A percentile compares a stretch with the other conserved stretches of the same genome.
Evolutionary conservation across 2,797 vertebrate species (phyloP).

Genomic region (Melanogrammus aeglefinus): DNA sequence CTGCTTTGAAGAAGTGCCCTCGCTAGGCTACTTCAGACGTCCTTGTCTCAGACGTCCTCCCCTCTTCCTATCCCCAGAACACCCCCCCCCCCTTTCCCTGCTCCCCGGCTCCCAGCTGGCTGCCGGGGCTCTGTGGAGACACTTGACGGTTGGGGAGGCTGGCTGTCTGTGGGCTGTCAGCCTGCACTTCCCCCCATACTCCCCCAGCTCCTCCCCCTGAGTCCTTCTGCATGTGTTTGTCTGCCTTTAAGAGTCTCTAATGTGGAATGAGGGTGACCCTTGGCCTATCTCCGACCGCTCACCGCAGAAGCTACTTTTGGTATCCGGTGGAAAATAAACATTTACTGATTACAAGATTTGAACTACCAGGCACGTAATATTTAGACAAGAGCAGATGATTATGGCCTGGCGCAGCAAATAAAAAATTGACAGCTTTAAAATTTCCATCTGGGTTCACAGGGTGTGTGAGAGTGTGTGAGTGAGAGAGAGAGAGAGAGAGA

Average conservation of each 20-base stretch:
- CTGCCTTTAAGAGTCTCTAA: neutral
- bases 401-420: neutral
- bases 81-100: constrained; percentile 22
- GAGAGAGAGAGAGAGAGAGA: no score
- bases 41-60: constrained; percentile 34
- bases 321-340: neutral
- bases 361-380: neutral
- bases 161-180: constrained; percentile 39
- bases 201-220: neutral
- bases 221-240: neutral
- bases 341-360: neutral
- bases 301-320: neutral
- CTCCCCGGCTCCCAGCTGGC: constrained; percentile 12
- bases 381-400: neutral
- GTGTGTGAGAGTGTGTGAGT: neutral
- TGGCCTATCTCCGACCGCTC: neutral
- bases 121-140: constrained; percentile 33
- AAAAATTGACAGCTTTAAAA: neutral
- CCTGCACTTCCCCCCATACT: constrained; percentile 21
- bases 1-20: constrained; percentile 57
- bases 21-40: constrained; percentile 42
- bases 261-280: neutral
- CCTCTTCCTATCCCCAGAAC: constrained; percentile 8
- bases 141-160: constrained; percentile 30
- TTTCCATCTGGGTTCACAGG: neutral